Evolutionary conservation across 2,797 vertebrate genomes (phyloP).

Genomic region (Hemitrygon akajei): DNA sequence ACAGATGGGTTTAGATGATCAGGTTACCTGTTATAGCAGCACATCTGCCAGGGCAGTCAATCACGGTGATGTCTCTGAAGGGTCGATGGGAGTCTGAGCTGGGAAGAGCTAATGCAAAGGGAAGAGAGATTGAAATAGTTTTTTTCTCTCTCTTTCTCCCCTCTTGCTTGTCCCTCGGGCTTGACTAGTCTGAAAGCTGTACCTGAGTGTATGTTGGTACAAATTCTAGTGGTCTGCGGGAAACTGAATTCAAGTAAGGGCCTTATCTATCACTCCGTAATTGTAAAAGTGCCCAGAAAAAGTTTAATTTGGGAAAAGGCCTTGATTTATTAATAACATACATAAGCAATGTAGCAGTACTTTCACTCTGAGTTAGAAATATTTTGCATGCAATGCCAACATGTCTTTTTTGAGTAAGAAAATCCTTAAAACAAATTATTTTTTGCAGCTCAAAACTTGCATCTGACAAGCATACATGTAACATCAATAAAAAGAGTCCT

Average conservation of each 20-base stretch:
- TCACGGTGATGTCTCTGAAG: slow-evolving; percentile 80
- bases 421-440: neutral
- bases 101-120: slow-evolving; percentile 64
- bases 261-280: neutral
- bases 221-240: slow-evolving; percentile 52
- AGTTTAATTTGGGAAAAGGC: neutral
- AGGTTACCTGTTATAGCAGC: slow-evolving; percentile 84
- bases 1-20: slow-evolving; percentile 88
- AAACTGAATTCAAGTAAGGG: neutral
- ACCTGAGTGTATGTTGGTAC: slow-evolving; percentile 65
- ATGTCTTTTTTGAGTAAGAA: neutral
- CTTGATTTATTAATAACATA: too few species aligned
- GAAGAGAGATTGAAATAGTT: slow-evolving; percentile 57
- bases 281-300: slow-evolving; percentile 1
- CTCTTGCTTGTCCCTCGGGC: slow-evolving; percentile 60
- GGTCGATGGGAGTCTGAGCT: slow-evolving; percentile 72
- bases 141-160: slow-evolving; percentile 49
- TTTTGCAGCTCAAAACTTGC: neutral
- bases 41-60: slow-evolving; percentile 89
- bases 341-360: neutral
- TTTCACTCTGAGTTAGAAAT: neutral
- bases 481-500: too few species aligned
- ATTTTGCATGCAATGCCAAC: neutral
- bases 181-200: slow-evolving; percentile 60
- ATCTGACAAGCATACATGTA: neutral